Base-by-base conservation (phyloP, 2,888 invertebrate genomes). In the Furcula furcula region DNA sequence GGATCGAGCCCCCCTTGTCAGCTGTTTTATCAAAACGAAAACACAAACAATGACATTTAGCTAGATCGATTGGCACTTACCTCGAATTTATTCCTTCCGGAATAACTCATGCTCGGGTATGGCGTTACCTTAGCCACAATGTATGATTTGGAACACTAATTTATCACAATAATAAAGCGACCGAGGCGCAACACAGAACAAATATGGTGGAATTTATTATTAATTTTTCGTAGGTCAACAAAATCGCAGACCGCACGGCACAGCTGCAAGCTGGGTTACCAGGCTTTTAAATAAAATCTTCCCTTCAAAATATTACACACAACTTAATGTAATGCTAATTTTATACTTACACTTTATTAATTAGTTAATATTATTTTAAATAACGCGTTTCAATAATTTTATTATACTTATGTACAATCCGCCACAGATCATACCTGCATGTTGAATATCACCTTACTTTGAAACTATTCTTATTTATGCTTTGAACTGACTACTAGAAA, bases 61-160 rank as follows among this genome's bases (percentile, higher is more conserved):
- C 33, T 45, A 42, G 54, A 69, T 75, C 57, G 64, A 69, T 71
- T 55, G 27, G 9, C 26, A 69, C 90, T 77, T 72, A 92, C 92
- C 90, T 92, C 92, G 74, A 91, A 91, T 83, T 91, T 91, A 79
- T 90, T 91, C 85, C 91, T 90, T 64, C 90, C 91, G 72, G 91
- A 91, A 86, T 91, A 91, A 78, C 88, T 89, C 92, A 92, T 92
- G 65, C 65, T 85, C 65, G 90, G 81, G 65, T 79, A 82, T 34
- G 87, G 86, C 40, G 84, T 86, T 67, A 88, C 79, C 67, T 87
- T 87, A 76, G 88, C 88, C 87, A 88, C 87, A 78, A 69, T 85
- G 80, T 63, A 62, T 52, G 67, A 63, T 76, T 78, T 38, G n/a
- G 0, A 48, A 36, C 55, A 56, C 56, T 56, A 37, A 32, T 40